Base-by-base conservation (phyloP, 1,140 invertebrate species). In the Polypedilum vanderplanki region DNA sequence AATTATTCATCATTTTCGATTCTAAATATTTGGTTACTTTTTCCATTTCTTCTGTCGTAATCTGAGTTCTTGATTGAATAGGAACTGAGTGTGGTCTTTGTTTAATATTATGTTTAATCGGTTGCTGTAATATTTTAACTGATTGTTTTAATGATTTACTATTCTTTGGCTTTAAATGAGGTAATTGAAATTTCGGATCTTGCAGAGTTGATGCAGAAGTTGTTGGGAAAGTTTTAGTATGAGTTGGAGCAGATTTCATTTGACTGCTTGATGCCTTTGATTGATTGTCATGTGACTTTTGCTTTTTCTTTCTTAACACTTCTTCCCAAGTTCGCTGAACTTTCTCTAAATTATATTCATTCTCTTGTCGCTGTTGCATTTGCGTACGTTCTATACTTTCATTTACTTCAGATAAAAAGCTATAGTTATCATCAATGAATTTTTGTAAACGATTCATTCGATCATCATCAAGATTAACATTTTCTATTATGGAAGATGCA, bases 401-500 rank as follows among this genome's bases (percentile, higher is more conserved):
- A 57, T 82, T 79, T 0, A 82, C 67, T 24, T 82, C 81, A 74
- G 77, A 75, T 3, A 82, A 75, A 5, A 82, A 82, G 73, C 77
- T 80, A 3, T 78, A 78, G 78, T 81, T 82, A 0, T 82, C 80
- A 8, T 78, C 57, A 4, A 82, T 80, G 17, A 82, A 80, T 7
- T 76, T 76, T 17, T 82, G 76, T 1, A 81, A 78, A 4, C 76
- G 77, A 12, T 78, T 75, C 65, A 82, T 65, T 0, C 77, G 78
- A 5, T 76, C 46, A 10, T 75, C 64, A 57, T 76, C 76, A 8
- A 77, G 12, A 46, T 74, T 9, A 76, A 74, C 1, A n/a, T 15
- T n/a, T n/a, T n/a, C 3, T 8, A n/a, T 20, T 10, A 17, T 7
- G 7, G 33, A 18, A 24, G 75, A 40, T 20, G 74, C 24, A 75